These are phyloP conservation scores for Phylloscopus whistleri DNA, from an alignment of 2,113 vertebrate species.

Conservation along the genomic window DNA sequence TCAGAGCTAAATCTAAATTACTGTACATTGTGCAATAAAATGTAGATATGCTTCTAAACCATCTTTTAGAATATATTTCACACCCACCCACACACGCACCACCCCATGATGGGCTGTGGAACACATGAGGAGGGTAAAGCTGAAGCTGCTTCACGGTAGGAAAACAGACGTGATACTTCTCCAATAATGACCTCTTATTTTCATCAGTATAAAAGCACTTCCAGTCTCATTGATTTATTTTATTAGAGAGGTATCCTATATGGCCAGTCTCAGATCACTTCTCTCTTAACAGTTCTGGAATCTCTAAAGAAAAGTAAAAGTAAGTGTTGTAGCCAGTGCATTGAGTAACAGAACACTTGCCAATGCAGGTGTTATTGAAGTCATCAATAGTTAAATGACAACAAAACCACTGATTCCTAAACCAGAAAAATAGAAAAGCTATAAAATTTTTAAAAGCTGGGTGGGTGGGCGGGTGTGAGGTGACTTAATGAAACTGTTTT, in stretches of 20 bases:
- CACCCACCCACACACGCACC: too few relatives aligned
- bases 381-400: neutral
- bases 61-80: neutral
- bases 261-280: neutral
- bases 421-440: neutral
- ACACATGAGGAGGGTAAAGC: neutral
- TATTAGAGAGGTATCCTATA: neutral
- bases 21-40: neutral
- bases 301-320: neutral
- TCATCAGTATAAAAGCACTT: neutral
- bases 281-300: neutral
- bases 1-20: neutral
- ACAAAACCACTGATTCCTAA: neutral
- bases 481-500: neutral
- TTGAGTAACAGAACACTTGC: neutral
- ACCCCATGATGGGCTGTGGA: neutral
- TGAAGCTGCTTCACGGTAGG: neutral
- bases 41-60: neutral
- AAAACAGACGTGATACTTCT: neutral
- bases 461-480: rapidly evolving
- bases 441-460: neutral
- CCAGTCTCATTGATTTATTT: neutral
- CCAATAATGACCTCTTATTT: neutral
- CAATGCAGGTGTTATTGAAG: neutral
- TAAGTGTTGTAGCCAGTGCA: neutral